Evolutionary conservation across 2,113 vertebrate species (phyloP).

Genomic region (Gobiocypris rarus): DNA sequence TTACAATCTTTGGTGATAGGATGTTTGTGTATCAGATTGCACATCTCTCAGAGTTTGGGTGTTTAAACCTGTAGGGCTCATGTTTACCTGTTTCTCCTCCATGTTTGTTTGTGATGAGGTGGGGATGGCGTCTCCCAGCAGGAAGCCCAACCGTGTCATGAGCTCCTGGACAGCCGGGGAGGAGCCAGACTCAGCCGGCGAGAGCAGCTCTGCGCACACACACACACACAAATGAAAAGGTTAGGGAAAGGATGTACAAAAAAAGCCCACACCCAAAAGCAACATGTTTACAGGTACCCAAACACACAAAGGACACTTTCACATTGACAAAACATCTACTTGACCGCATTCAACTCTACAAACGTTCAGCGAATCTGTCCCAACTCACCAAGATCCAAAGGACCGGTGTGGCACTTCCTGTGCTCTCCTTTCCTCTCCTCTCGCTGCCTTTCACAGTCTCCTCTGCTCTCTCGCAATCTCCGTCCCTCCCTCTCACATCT

Average conservation of each 20-base stretch:
- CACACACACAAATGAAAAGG: slow-evolving; percentile 57
- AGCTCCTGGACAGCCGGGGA: slow-evolving; percentile 94
- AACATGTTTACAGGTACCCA: slow-evolving; percentile 11
- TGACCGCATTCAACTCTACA: not conserved
- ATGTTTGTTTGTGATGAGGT: slow-evolving; percentile 85
- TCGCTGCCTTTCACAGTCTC: not conserved
- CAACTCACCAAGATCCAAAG: slow-evolving; percentile 50
- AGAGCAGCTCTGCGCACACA: slow-evolving; percentile 84
- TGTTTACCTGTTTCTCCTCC: slow-evolving; percentile 90
- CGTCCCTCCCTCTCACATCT: slow-evolving; percentile 16
- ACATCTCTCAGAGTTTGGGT: slow-evolving; percentile 33
- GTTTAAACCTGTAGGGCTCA: slow-evolving; percentile 77
- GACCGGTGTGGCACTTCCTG: slow-evolving; percentile 34
- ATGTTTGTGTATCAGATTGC: not conserved
- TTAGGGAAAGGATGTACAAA: not conserved
- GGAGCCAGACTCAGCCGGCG: slow-evolving; percentile 86
- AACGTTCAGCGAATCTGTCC: not conserved
- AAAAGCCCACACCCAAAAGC: slow-evolving; percentile 12
- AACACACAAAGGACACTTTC: slow-evolving; percentile 8
- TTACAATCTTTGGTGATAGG: not conserved
- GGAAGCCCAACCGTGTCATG: slow-evolving; percentile 98
- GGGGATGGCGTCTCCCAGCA: slow-evolving; percentile 94
- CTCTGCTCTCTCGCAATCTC: slow-evolving; percentile 34
- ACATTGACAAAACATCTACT: not conserved
- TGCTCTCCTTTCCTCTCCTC: slow-evolving; percentile 33